These are phyloP conservation scores for Isotomurus palustris DNA, from an alignment of 2,888 invertebrate species.

Conservation along the genomic window DNA sequence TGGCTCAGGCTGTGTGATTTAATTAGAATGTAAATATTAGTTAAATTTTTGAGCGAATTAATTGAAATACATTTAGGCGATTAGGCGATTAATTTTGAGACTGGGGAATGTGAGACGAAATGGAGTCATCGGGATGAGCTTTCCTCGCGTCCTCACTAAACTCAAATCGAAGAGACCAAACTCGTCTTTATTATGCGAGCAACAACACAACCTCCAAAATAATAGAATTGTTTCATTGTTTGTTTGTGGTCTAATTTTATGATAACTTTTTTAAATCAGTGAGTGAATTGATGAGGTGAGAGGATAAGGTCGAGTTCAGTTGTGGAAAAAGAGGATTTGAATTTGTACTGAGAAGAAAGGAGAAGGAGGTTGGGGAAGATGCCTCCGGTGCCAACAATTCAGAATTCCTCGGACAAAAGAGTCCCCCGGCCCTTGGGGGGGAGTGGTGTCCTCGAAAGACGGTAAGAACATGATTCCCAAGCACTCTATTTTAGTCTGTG, in stretches of 20 bases:
- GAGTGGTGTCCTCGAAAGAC: conserved; percentile 23
- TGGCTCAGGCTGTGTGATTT: too few relatives aligned
- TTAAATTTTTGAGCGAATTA: too few relatives aligned
- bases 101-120: too few relatives aligned
- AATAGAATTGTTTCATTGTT: not conserved
- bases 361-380: conserved; percentile 11
- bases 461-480: conserved; percentile 11
- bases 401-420: conserved; percentile 37
- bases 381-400: conserved; percentile 42
- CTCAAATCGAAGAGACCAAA: too few relatives aligned
- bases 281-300: not conserved
- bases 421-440: conserved; percentile 25
- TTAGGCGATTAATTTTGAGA: too few relatives aligned
- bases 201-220: too few relatives aligned
- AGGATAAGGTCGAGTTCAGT: not conserved
- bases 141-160: too few relatives aligned
- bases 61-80: too few relatives aligned
- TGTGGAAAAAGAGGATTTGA: not conserved
- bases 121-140: too few relatives aligned
- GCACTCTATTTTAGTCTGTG: too few relatives aligned
- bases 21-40: too few relatives aligned
- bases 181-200: too few relatives aligned
- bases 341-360: not conserved
- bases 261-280: not conserved
- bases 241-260: not conserved